Evolutionary conservation across 2,888 invertebrate genomes (phyloP), one percentile per base, ranked within the genome.

Genomic region (Urechis unicinctus): DNA sequence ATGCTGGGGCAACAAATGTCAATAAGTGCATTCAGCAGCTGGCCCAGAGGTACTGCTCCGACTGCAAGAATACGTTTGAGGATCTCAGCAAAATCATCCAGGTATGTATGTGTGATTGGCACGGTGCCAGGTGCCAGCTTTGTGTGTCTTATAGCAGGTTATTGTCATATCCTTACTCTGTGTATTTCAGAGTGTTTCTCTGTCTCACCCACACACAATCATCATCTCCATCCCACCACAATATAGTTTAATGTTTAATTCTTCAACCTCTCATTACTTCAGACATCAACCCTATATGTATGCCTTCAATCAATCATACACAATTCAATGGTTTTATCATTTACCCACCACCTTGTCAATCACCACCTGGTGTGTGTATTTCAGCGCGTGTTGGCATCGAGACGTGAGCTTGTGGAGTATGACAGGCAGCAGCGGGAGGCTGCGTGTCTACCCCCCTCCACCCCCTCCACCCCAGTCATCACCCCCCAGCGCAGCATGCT

Each of bases 41-140:
- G 43, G 95, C 95, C 1, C 92, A 93, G 77, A 90, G 91, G 73
- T 96, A 96, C 79, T 93, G 94, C 76, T 88, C 87, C 48, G 96
- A 97, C 69, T 95, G 94, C 74, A 91, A 91, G 76, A 87, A 88
- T 3, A 89, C 92, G 5, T 96, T 95, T 77, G 96, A 96, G 72
- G 96, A 96, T 73, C 83, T 97, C 1, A 93, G 83, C 67, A 81
- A 83, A 66, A 81, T 83, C 44, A 82, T 83, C 56, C 82, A 83
- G 78, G 75, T 74, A 53, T 30, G 50, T 26, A n/a, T 21, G 36
- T 36, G 9, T 9, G 17, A n/a, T n/a, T n/a, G n/a, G n/a, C n/a
- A n/a, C n/a, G n/a, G n/a, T n/a, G n/a, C n/a, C n/a, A n/a, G 41
- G 13, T 26, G 9, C 9, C 9, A 31, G 22, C 25, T 17, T 36